Base-by-base conservation (phyloP, 1,140 invertebrate genomes). In the Druon quercuslanigerum region DNA sequence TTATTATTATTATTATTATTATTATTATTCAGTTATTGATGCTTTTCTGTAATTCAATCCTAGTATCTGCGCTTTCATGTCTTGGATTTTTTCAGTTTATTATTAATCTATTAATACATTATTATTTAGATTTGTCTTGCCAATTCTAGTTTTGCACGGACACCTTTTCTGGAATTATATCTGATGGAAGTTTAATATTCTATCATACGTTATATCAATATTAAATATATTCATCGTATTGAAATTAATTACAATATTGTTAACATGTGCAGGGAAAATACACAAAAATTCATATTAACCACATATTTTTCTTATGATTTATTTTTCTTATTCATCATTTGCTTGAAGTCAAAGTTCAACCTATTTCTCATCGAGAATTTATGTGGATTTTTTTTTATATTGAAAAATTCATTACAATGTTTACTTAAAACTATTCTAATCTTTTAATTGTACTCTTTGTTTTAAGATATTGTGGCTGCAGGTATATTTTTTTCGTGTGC, bases 231-330 rank as follows among this genome's bases (percentile, higher is more conserved):
- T 72, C 71, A 72, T 51, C 46, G 50, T 50, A 50, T 19, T 17
- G 13, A 51, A 72, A 51, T 13, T 51, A 20, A n/a, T 72, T 51
- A 72, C 46, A 51, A 25, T 17, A 51, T 72, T 51, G 50, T 72
- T 72, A 72, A 51, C 50, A 72, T 50, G 19, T 72, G 50, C 71
- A 72, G 60, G 60, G 60, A 66, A 66, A 66, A 66, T 66, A 66
- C 16, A 51, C 13, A 51, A 51, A 20, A 51, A 50, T 50, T 51
- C 71, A 72, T 33, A 25, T 51, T 46, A 71, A 72, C 40, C 40
- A 11, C 9, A 46, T 46, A 46, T 9, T 46, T 46, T 46, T 40
- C 40, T 40, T 40, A 40, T 40, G 40, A 40, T 40, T 40, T 40
- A 40, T 40, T 40, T 40, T 40, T 46, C 40, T 46, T 46, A 46